These are phyloP conservation scores for Propithecus deckenii DNA, from an alignment of 2,797 vertebrate species.

Conservation along the genomic window DNA sequence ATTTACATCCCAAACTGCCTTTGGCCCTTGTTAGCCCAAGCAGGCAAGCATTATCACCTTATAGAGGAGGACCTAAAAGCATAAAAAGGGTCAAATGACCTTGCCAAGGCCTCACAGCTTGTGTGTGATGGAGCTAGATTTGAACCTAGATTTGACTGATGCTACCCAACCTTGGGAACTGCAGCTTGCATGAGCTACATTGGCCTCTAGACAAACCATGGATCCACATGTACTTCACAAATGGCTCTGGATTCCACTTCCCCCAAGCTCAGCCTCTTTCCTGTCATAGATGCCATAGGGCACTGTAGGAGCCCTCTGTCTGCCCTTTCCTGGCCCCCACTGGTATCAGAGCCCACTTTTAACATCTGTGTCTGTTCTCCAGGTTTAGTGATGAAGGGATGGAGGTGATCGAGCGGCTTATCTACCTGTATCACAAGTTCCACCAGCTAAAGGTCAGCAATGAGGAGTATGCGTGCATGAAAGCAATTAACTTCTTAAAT, in stretches of 20 bases:
- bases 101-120: background rate
- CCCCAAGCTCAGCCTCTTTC: background rate
- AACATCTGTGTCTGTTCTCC: slow-evolving; percentile 44
- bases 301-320: background rate
- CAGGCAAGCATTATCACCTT: background rate
- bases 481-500: slow-evolving; percentile 99
- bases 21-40: background rate
- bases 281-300: background rate
- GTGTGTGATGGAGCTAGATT: background rate
- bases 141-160: background rate
- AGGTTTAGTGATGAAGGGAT: slow-evolving; percentile 99
- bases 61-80: slow-evolving; percentile 21
- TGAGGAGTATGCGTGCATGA: slow-evolving; percentile 99
- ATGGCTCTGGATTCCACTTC: background rate
- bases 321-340: background rate
- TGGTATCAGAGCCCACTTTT: background rate
- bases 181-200: background rate
- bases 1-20: background rate
- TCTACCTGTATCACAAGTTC: slow-evolving; percentile 98
- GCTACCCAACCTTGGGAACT: background rate
- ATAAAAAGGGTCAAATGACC: background rate
- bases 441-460: slow-evolving; percentile 98
- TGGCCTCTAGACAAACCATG: background rate
- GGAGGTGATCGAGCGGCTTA: slow-evolving; percentile 98
- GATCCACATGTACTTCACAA: background rate